Evolutionary conservation across 1,140 invertebrate genomes (phyloP).

Genomic region (Drosophila saltans): DNA sequence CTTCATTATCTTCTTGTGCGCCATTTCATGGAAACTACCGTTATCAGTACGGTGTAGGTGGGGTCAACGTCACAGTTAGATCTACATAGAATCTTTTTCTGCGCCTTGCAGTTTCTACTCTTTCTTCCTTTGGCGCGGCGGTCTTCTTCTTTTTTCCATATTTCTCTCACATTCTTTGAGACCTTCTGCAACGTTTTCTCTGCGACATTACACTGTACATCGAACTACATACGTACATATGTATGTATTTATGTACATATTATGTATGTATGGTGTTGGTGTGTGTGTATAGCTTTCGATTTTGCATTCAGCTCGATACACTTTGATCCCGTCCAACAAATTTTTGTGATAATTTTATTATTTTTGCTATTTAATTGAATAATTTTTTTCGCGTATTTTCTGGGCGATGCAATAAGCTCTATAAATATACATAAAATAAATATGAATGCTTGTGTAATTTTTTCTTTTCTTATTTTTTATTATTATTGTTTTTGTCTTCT

Average conservation of each 20-base stretch:
- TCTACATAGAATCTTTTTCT: conserved; percentile 16
- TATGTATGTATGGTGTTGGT: background rate
- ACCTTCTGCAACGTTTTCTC: conserved; percentile 35
- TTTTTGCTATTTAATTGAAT: conserved; percentile 67
- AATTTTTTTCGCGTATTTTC: conserved; percentile 45
- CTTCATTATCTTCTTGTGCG: conserved; percentile 34
- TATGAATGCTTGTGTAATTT: conserved; percentile 62
- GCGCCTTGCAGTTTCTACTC: conserved; percentile 48
- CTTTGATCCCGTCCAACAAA: conserved; percentile 78
- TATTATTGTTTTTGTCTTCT: background rate
- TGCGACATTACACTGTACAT: conserved; percentile 36
- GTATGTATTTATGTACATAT: background rate
- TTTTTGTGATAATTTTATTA: conserved; percentile 79
- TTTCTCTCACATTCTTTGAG: conserved; percentile 4
- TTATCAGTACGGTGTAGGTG: conserved; percentile 55
- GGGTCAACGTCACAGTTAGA: conserved; percentile 47
- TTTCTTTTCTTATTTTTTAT: conserved; percentile 1
- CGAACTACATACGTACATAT: background rate
- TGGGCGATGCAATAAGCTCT: conserved; percentile 75
- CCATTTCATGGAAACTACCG: conserved; percentile 65
- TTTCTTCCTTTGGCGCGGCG: conserved; percentile 25
- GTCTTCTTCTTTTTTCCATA: conserved; percentile 18
- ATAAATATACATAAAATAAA: conserved; percentile 72
- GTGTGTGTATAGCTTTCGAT: conserved; percentile 25
- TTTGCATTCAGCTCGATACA: conserved; percentile 75